Evolutionary conservation across 2,797 vertebrate genomes (phyloP).

Genomic region (Pangasius macronema): DNA sequence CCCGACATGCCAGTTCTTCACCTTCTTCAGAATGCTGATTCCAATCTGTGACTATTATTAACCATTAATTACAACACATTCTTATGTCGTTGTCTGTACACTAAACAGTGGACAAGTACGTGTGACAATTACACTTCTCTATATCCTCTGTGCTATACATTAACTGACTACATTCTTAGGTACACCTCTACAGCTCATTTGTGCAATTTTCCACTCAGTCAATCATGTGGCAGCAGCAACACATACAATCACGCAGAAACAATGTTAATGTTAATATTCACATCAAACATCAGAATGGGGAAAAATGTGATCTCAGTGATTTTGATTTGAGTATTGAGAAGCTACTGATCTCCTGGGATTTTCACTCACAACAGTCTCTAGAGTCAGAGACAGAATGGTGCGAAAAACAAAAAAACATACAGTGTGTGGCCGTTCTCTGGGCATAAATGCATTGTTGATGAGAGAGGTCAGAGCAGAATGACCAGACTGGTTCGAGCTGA

Average conservation of each 20-base stretch:
- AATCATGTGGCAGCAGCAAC: background rate
- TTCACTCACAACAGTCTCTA: background rate
- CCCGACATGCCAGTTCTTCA: background rate
- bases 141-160: background rate
- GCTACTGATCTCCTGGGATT: background rate
- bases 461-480: background rate
- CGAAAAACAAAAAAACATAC: background rate
- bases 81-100: background rate
- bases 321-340: background rate
- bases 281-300: background rate
- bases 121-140: background rate
- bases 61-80: background rate
- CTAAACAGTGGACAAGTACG: background rate
- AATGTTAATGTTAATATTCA: conserved; percentile 5
- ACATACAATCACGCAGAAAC: background rate
- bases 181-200: background rate
- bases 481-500: background rate
- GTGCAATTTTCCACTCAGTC: background rate
- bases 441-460: background rate
- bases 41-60: background rate
- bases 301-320: background rate
- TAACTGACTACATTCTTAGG: background rate
- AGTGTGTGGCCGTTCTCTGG: background rate
- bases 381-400: background rate
- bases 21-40: background rate